These are phyloP conservation scores for Saccostrea echinata DNA, from an alignment of 1,140 invertebrate genomes.

Conservation along the genomic window DNA sequence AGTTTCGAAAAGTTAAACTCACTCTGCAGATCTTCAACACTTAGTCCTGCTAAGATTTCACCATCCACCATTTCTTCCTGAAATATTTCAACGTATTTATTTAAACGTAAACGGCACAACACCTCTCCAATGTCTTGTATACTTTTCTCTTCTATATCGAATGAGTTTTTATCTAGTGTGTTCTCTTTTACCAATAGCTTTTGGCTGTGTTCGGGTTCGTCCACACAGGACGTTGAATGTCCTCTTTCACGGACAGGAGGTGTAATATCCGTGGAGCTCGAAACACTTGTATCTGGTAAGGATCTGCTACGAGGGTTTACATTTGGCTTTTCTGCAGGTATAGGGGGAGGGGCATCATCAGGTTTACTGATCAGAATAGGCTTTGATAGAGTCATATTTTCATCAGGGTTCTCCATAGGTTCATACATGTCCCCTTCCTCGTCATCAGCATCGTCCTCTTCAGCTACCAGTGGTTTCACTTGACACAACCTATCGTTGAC, in stretches of 20 bases:
- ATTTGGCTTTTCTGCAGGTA: not conserved
- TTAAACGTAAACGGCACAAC: not conserved
- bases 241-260: not conserved
- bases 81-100: conserved; percentile 3
- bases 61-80: not conserved
- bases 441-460: not conserved
- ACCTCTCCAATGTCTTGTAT: conserved; percentile 4
- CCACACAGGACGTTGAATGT: not conserved
- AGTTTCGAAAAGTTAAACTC: conserved; percentile 18
- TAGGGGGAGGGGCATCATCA: not conserved
- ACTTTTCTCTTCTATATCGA: not conserved
- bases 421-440: not conserved
- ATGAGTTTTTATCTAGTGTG: not conserved
- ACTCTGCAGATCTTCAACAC: not conserved
- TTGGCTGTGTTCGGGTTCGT: not conserved
- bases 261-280: not conserved
- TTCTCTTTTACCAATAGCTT: not conserved
- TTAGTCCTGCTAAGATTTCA: not conserved
- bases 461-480: not conserved
- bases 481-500: conserved; percentile 6
- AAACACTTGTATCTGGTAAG: too few species aligned
- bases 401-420: not conserved
- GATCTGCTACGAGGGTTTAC: not conserved
- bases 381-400: not conserved
- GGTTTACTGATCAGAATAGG: not conserved